Evolutionary conservation across 2,113 vertebrate species (phyloP).

Genomic region (Scolopax mira): DNA sequence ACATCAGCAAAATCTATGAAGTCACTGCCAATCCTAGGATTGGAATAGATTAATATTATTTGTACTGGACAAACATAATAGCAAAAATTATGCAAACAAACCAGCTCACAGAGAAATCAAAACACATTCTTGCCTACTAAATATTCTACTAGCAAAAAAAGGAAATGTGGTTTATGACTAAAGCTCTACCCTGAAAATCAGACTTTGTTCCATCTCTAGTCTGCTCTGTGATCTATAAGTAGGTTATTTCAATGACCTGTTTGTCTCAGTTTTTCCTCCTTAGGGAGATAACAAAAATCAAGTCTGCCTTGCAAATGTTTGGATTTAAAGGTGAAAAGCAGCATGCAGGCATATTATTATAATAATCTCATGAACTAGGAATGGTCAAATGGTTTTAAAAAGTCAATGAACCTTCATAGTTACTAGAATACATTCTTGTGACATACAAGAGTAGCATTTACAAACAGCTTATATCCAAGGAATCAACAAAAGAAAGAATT

Average conservation of each 20-base stretch:
- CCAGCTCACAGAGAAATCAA: not conserved
- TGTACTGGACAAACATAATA: not conserved
- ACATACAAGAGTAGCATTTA: not conserved
- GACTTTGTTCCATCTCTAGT: not conserved
- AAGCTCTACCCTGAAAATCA: not conserved
- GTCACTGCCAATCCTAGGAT: not conserved
- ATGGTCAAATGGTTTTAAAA: not conserved
- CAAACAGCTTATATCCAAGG: not conserved
- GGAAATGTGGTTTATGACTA: not conserved
- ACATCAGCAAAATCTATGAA: not conserved
- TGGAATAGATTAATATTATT: not conserved
- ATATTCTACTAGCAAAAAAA: not conserved
- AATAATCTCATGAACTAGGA: not conserved
- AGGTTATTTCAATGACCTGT: not conserved
- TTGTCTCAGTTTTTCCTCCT: not conserved
- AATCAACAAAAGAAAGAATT: not conserved
- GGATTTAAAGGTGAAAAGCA: not conserved
- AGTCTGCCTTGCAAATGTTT: not conserved
- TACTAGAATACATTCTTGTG: not conserved
- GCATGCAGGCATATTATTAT: not conserved
- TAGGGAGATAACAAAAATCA: not conserved
- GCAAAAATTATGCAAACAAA: not conserved
- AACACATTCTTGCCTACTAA: not conserved
- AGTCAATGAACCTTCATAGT: not conserved
- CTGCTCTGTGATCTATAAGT: not conserved